A percentile compares a stretch with the other conserved stretches of the same genome.
These are phyloP conservation scores for Atta cephalotes DNA, from an alignment of 1,140 invertebrate species.

Conservation along the genomic window DNA sequence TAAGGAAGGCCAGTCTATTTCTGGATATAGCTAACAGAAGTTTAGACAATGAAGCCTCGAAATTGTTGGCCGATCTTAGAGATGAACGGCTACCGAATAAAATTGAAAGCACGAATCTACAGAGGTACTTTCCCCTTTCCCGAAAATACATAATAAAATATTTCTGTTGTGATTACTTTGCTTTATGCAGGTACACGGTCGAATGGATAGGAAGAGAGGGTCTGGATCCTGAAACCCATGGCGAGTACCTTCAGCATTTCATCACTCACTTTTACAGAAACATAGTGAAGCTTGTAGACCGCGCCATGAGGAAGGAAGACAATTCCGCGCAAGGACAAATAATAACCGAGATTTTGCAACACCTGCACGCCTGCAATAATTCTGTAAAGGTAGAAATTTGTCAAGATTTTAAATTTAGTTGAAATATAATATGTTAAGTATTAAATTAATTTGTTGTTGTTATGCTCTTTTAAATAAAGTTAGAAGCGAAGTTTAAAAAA, in stretches of 20 bases:
- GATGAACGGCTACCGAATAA: constrained; percentile 95
- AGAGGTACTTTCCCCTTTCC: constrained; percentile 88
- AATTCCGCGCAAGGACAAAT: constrained; percentile 97
- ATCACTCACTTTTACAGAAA: constrained; percentile 98
- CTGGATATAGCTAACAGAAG: constrained; percentile 97
- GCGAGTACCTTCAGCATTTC: constrained; percentile 98
- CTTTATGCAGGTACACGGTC: constrained; percentile 92
- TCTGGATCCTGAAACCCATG: constrained; percentile 96
- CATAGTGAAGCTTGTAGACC: constrained; percentile 96
- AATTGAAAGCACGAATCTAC: constrained; percentile 95
- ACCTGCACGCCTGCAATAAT: constrained; percentile 98
- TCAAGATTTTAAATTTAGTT: background rate
- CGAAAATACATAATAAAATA: background rate
- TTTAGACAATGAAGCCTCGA: constrained; percentile 97
- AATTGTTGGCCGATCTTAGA: constrained; percentile 94
- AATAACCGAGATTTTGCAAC: constrained; percentile 98
- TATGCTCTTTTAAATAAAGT: constrained; percentile 11
- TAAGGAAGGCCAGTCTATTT: constrained; percentile 97
- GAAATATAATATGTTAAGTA: background rate
- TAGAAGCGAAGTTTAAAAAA: constrained; percentile 13
- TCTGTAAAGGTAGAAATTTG: constrained; percentile 91
- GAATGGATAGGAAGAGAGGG: constrained; percentile 99
- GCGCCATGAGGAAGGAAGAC: constrained; percentile 98
- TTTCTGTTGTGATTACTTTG: background rate
- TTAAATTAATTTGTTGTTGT: background rate